These are phyloP conservation scores for Zeuzera pyrina DNA, from an alignment of 2,888 invertebrate species.

Conservation along the genomic window DNA sequence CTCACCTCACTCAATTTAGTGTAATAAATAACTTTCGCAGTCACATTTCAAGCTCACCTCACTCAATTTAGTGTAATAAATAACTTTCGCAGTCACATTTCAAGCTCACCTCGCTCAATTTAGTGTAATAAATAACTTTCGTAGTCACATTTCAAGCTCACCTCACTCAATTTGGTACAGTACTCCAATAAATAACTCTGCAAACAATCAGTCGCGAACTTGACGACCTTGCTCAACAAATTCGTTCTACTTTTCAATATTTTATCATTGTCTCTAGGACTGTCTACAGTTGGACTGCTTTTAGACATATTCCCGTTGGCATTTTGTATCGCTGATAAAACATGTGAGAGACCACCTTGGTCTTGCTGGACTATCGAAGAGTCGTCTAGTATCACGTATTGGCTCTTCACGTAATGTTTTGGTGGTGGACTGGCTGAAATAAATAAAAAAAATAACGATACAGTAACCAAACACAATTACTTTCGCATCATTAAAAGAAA, in stretches of 20 bases:
- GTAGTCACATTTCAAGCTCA: no score
- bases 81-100: no score
- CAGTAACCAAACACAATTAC: not conserved
- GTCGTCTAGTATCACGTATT: conserved; percentile 48
- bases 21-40: conserved; percentile 75
- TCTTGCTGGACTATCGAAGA: conserved; percentile 24
- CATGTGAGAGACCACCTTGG: conserved; percentile 13
- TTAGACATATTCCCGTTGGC: conserved; percentile 5
- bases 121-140: no score
- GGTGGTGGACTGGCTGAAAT: conserved; percentile 22
- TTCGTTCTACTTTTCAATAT: conserved; percentile 41
- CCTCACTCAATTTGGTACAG: conserved; percentile 68
- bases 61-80: not conserved
- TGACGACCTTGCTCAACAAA: conserved; percentile 45
- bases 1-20: conserved; percentile 48
- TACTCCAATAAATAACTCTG: conserved; percentile 65
- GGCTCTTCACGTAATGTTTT: conserved; percentile 47
- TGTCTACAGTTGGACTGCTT: conserved; percentile 4
- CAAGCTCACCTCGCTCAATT: no score
- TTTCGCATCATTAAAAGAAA: not conserved
- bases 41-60: conserved; percentile 78
- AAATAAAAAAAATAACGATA: not conserved
- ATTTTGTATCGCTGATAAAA: not conserved
- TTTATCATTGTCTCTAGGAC: conserved; percentile 26
- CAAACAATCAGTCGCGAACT: conserved; percentile 59